A percentile compares a stretch with the other conserved stretches of the same genome.
phyloP scores from a whole-genome alignment of 2,113 vertebrate species.

The Bambusicola thoracicus region DNA sequence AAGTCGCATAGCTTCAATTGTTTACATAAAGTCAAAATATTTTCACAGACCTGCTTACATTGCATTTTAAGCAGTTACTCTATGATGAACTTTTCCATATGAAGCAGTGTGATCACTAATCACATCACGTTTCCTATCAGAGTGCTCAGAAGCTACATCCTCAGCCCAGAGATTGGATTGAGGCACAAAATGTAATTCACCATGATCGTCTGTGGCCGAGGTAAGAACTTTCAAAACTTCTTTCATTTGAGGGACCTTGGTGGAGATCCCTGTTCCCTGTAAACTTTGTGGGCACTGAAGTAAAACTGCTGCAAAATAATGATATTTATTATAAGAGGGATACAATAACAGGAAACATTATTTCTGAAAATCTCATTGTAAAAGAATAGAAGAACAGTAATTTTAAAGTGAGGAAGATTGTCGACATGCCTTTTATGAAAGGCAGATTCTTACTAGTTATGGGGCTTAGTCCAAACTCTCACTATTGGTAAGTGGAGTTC shows the following conservation, averaged over 20 bases:
- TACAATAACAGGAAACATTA: not conserved
- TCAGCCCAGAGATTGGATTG: not conserved
- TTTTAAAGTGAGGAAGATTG: not conserved
- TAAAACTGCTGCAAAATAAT: not conserved
- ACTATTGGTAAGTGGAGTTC: not conserved
- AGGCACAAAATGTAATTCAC: not conserved
- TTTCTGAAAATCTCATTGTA: not conserved
- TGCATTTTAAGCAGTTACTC: constrained; percentile 50
- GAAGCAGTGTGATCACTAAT: not conserved
- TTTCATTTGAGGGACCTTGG: not conserved
- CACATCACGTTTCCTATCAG: not conserved
- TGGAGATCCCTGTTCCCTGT: not conserved
- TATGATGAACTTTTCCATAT: constrained; percentile 15
- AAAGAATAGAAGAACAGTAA: not conserved
- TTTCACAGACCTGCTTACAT: constrained; percentile 28
- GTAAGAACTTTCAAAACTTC: not conserved
- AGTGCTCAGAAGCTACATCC: not conserved
- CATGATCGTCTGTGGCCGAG: not conserved
- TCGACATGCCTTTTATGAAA: not conserved
- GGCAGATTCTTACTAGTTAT: not conserved
- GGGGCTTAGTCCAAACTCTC: not conserved
- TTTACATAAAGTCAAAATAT: constrained; percentile 33
- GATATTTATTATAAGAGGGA: not conserved
- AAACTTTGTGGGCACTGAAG: not conserved
- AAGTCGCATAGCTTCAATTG: constrained; percentile 12